Conservation (phyloP, 2,797 vertebrate species). For the Chrysocyon brachyurus region DNA sequence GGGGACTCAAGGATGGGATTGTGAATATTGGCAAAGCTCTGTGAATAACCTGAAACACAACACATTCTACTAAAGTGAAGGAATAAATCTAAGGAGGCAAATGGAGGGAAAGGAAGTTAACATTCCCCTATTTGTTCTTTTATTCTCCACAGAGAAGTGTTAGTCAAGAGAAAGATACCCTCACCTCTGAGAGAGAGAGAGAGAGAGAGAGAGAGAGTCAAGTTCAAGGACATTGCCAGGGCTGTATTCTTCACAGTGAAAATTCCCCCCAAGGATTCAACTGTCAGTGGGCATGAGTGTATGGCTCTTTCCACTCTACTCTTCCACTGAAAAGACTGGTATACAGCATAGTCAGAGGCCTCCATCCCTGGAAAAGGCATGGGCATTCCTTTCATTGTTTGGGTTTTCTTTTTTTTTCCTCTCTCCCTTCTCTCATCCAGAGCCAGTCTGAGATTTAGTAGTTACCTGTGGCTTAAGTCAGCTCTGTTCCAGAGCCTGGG, state of each 20-base stretch:
- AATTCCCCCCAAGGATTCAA: not conserved
- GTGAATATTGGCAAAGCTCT: not conserved
- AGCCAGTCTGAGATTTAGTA: not conserved
- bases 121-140: not conserved
- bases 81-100: not conserved
- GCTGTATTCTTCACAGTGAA: not conserved
- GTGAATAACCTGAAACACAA: not conserved
- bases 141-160: not conserved
- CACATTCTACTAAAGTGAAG: not conserved
- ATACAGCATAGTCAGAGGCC: not conserved
- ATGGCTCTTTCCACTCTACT: not conserved
- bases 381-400: not conserved
- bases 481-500: not conserved
- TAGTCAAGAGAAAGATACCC: not conserved
- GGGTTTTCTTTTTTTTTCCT: no score
- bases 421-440: not conserved
- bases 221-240: not conserved
- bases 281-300: accelerated
- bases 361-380: not conserved
- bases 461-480: not conserved
- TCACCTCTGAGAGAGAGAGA: not conserved
- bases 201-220: not conserved
- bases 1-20: not conserved
- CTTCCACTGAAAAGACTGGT: not conserved
- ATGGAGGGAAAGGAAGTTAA: not conserved